A percentile compares a stretch with the other conserved stretches of the same genome.
Conservation (phyloP, 2,797 vertebrate genomes). For the Okamejei kenojei region DNA sequence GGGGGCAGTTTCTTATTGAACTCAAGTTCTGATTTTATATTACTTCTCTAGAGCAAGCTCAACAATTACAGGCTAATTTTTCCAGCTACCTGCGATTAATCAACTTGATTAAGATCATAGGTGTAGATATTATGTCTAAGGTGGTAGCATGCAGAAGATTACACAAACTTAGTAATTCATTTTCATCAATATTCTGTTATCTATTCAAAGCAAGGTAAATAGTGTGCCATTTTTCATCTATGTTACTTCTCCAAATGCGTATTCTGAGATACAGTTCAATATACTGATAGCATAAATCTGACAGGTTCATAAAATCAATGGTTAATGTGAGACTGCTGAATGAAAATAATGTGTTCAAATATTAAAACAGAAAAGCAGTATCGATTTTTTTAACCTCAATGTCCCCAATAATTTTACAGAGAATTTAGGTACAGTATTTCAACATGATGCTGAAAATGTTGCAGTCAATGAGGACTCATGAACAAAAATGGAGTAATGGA, state of each 20-base stretch:
- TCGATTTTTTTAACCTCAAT: no score
- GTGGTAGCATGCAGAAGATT: not conserved
- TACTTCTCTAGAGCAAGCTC: not conserved
- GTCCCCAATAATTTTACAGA: no score
- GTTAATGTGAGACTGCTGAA: not conserved
- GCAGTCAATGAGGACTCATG: no score
- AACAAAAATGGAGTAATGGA: no score
- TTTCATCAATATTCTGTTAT: not conserved
- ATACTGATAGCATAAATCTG: not conserved
- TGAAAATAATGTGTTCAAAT: not conserved
- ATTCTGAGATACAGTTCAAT: not conserved
- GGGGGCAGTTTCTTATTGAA: not conserved
- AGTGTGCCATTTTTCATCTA: not conserved
- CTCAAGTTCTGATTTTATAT: not conserved
- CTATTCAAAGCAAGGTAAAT: not conserved
- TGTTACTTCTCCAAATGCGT: not conserved
- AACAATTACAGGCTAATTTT: not conserved
- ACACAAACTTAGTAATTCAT: not conserved
- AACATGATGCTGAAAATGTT: no score
- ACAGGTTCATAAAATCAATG: not conserved
- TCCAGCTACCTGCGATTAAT: not conserved
- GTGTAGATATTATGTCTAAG: not conserved
- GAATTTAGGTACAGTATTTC: no score
- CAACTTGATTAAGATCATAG: not conserved
- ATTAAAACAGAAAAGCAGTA: not conserved